Conservation (phyloP, 1,140 invertebrate genomes). For the Drosophila nikananu region DNA sequence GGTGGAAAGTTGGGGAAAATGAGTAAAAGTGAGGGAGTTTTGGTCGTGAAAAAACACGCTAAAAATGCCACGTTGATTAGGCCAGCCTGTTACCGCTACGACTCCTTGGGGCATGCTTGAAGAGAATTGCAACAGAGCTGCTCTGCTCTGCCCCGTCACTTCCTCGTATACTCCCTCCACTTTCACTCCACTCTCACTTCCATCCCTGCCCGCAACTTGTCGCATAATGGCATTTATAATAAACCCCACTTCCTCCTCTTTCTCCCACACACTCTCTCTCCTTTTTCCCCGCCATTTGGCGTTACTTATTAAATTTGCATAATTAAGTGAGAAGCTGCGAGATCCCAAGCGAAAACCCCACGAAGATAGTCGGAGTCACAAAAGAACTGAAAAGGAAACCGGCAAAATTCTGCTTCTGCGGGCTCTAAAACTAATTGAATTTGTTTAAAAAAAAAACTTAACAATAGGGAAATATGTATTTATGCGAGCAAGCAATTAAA, state of each 20-base stretch:
- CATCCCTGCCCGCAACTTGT: conserved; percentile 12
- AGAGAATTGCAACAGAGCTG: conserved; percentile 62
- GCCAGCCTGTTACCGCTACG: conserved; percentile 44
- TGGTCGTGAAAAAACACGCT: conserved; percentile 11
- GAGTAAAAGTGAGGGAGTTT: background rate
- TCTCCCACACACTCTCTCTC: conserved; percentile 8
- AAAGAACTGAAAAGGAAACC: background rate
- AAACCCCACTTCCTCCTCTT: conserved; percentile 25
- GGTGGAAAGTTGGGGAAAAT: background rate
- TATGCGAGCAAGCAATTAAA: background rate
- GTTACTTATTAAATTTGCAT: conserved; percentile 81
- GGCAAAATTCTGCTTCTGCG: conserved; percentile 16
- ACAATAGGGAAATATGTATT: background rate
- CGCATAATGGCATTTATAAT: conserved; percentile 72
- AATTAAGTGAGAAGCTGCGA: conserved; percentile 74
- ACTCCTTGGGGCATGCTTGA: conserved; percentile 78
- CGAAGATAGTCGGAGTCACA: background rate
- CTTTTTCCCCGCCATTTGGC: conserved; percentile 53
- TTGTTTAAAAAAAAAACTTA: conserved; percentile 6
- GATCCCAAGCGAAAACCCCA: conserved; percentile 33
- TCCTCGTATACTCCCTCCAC: background rate
- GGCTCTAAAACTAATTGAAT: conserved; percentile 21
- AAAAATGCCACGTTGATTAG: conserved; percentile 55
- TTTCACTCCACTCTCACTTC: background rate
- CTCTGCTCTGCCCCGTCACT: background rate